Conservation (phyloP, 2,888 invertebrate genomes). For the Galeopsomyia nigrocyanea region DNA sequence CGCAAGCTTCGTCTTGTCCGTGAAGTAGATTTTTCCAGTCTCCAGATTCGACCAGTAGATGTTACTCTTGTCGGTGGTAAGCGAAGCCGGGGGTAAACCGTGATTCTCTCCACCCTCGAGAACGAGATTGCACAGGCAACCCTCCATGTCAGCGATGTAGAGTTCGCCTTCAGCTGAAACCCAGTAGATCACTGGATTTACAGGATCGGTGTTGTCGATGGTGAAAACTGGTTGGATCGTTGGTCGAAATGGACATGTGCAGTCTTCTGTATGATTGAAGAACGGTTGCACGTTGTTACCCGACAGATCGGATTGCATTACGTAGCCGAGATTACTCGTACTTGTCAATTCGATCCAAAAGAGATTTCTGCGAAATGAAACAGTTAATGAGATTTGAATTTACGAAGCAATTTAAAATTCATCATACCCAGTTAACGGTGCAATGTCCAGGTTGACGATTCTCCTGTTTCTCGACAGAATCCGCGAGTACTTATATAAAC, state of each 20-base stretch:
- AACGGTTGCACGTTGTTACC: constrained; percentile 73
- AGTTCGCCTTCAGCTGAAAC: constrained; percentile 76
- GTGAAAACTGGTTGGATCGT: constrained; percentile 77
- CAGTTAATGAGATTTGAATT: constrained; percentile 1
- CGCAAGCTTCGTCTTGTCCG: constrained; percentile 15
- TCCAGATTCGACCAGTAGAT: constrained; percentile 81
- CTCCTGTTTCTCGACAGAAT: constrained; percentile 73
- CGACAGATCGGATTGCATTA: constrained; percentile 76
- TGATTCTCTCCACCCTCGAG: constrained; percentile 67
- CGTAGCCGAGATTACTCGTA: constrained; percentile 72
- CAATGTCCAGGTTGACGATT: constrained; percentile 79
- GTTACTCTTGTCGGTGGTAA: constrained; percentile 80
- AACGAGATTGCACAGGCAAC: constrained; percentile 76
- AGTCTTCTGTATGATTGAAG: constrained; percentile 71
- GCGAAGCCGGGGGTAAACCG: constrained; percentile 75
- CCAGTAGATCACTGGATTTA: constrained; percentile 75
- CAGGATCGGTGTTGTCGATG: constrained; percentile 76
- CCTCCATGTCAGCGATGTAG: constrained; percentile 76
- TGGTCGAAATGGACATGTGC: constrained; percentile 78
- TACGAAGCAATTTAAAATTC: constrained; percentile 1
- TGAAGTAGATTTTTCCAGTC: constrained; percentile 73
- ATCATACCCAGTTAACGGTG: constrained; percentile 79
- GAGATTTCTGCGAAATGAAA: constrained; percentile 72
- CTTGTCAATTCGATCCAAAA: constrained; percentile 80
- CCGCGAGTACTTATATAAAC: constrained; percentile 69